phyloP scores from a whole-genome alignment of 2,113 vertebrate species.

The Coptodon bakossiorum region DNA sequence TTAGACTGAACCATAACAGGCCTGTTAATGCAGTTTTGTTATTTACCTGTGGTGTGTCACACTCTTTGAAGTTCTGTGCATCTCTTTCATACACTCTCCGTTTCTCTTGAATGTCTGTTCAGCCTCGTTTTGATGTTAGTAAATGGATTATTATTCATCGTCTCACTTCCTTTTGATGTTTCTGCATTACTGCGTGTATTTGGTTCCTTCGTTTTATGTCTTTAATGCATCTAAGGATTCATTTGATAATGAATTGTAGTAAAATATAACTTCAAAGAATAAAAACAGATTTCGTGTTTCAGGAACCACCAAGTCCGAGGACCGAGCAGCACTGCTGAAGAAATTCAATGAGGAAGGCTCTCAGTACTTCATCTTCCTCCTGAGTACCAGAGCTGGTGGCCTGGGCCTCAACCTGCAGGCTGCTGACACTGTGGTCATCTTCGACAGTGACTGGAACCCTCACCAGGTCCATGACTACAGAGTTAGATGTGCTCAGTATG shows the following conservation, averaged over 20 bases:
- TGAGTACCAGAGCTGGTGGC: conserved; percentile 90
- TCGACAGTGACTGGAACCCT: conserved; percentile 97
- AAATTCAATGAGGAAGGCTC: conserved; percentile 90
- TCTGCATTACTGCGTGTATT: fast-evolving
- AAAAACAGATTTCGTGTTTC: neutral
- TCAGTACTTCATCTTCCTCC: conserved; percentile 92
- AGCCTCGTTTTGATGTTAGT: neutral
- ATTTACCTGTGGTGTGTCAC: fast-evolving
- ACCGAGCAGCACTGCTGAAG: conserved; percentile 87
- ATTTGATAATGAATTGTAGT: neutral
- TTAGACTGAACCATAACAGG: neutral
- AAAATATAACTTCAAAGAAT: neutral
- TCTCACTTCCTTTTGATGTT: neutral
- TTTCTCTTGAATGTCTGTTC: too few relatives aligned
- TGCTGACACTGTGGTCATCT: conserved; percentile 93
- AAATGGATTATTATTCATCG: neutral
- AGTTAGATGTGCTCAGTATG: neutral
- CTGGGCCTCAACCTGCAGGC: conserved; percentile 94
- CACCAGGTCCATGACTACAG: conserved; percentile 78
- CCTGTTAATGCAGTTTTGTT: neutral
- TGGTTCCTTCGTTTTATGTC: neutral
- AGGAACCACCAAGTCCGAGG: conserved; percentile 95
- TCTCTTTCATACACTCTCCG: neutral
- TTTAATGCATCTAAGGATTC: neutral
- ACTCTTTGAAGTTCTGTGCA: neutral